phyloP scores from a whole-genome alignment of 2,888 invertebrate genomes.

The Nebria brevicollis region DNA sequence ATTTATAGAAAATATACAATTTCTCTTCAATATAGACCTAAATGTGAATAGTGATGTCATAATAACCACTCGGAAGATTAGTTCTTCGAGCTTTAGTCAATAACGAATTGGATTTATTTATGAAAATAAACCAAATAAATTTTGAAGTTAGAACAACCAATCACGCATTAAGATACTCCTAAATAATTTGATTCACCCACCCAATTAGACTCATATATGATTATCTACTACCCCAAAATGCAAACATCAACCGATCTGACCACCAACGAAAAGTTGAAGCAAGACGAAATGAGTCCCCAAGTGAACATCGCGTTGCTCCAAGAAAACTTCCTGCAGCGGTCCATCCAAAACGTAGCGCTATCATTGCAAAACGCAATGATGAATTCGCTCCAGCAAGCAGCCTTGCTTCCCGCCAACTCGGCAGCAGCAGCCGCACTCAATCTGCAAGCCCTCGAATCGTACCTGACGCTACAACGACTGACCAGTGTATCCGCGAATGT shows the following conservation, averaged over 20 bases:
- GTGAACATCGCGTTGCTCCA: conserved; percentile 67
- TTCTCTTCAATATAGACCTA: no score
- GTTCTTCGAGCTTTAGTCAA: no score
- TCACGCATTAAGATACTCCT: neutral
- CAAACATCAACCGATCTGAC: conserved; percentile 49
- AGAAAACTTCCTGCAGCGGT: conserved; percentile 70
- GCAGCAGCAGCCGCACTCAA: conserved; percentile 87
- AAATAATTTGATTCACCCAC: neutral
- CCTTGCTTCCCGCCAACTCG: conserved; percentile 82
- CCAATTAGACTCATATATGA: neutral
- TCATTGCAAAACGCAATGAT: conserved; percentile 87
- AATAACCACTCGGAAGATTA: no score
- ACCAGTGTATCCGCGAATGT: conserved; percentile 72
- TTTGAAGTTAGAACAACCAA: no score
- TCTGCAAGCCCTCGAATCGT: conserved; percentile 86
- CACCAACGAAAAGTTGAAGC: conserved; percentile 47
- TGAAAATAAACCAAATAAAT: no score
- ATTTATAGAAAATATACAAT: no score
- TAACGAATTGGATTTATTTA: no score
- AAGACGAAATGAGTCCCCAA: conserved; percentile 51
- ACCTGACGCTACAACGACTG: conserved; percentile 83
- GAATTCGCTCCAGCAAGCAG: conserved; percentile 85
- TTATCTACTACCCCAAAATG: conserved; percentile 40
- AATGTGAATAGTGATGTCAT: no score
- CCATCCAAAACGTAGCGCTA: conserved; percentile 78